Percentiles rank a stretch among this genome's conserved stretches.
phyloP scores from a whole-genome alignment of 1,140 invertebrate genomes.

The Hylaeus volcanicus region DNA sequence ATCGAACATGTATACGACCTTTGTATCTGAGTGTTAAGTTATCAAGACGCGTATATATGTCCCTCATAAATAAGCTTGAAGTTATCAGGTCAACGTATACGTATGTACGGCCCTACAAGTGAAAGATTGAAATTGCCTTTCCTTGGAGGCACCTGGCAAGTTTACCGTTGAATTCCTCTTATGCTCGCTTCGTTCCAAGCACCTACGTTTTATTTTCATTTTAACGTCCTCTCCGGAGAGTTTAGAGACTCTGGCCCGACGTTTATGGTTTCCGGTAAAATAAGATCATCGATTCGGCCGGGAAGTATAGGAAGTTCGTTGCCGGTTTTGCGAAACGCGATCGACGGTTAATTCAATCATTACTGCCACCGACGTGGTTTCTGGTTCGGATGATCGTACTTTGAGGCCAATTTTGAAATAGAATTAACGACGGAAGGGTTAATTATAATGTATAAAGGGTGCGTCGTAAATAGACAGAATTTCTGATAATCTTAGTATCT shows the following conservation, averaged over 20 bases:
- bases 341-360: not conserved
- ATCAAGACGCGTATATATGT: too few species aligned
- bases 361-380: not conserved
- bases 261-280: not conserved
- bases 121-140: slow-evolving; percentile 4
- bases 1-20: not conserved
- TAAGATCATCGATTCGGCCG: too few species aligned
- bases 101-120: too few species aligned
- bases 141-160: not conserved
- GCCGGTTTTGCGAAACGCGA: not conserved
- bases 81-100: too few species aligned
- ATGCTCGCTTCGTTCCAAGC: not conserved
- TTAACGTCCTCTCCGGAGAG: not conserved
- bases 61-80: too few species aligned
- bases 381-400: too few species aligned
- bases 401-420: too few species aligned
- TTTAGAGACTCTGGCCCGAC: not conserved
- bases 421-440: too few species aligned
- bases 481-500: too few species aligned
- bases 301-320: not conserved
- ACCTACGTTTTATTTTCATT: not conserved
- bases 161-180: not conserved
- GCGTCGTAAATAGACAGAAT: too few species aligned
- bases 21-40: too few species aligned
- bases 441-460: too few species aligned